Base-by-base conservation (phyloP, 2,113 vertebrate species). In the Macaca fascicularis region DNA sequence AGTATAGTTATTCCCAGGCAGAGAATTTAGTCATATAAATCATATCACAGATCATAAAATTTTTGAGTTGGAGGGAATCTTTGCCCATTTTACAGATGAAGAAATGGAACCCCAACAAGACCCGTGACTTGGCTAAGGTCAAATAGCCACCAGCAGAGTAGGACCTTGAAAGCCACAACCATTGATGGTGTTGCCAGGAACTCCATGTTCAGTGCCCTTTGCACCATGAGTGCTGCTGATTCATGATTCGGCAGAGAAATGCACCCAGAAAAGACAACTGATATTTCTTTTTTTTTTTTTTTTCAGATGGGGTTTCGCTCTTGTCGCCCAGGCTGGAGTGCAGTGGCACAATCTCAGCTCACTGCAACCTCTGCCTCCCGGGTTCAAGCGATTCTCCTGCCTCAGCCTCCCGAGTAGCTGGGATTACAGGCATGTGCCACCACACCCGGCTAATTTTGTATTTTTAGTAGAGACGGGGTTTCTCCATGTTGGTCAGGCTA, bases 131-230 rank as follows among this genome's bases (percentile, higher is more conserved):
- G 38, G 48, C 50, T 67, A 9, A 88, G 16, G 61, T 55, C 74
- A 14, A 43, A 38, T 1, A 64, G 43, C 23, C 57, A 1, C 9
- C 32, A 35, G 22, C 23, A 67, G 75, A 52, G 40, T 9, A 43
- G 22, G 19, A 69, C 27, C 20, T 2, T 48, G 25, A 59, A 50
- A 30, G 48, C n/a, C 40, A 8, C 25, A 23, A 6, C 22, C 22
- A 3, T 25, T 0, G 13, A 2, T 2, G 16, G 9, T 13, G 35
- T 9, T 8, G 22, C 5, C 27, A 12, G 74, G 23, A 9, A 5
- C 88, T n/a, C 88, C 12, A 5, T 4, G 30, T 4, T 69, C 38
- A 22, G 57, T 22, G 30, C 6, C 13, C 23, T 55, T 48, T 32
- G 50, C n/a, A 7, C 76, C 30, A 0, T 2, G 27, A 59, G 4